Evolutionary conservation across 1,140 invertebrate genomes (phyloP), one percentile per base, ranked within the genome.

Genomic region (Drosophila ohnishii): DNA sequence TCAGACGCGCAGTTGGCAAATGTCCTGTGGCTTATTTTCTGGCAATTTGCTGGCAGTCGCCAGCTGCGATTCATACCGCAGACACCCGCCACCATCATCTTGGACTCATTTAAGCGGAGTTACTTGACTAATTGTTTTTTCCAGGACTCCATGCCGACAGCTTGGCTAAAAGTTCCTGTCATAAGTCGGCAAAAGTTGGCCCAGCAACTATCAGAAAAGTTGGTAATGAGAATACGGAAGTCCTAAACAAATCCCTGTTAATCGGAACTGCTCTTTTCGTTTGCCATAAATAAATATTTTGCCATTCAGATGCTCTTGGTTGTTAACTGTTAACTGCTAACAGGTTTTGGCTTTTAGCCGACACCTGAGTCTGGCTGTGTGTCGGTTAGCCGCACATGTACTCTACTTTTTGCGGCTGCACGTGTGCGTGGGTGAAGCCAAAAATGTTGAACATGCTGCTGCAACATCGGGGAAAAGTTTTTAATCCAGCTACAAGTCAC

Each of bases 321-420:
- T 19, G 5, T 60, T 42, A 50, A 48, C 30, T 19, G 34, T 58
- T 69, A 70, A 39, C 63, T 48, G 65, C 56, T 71, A 70, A 71
- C 67, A 58, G 65, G 42, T 48, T 71, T 70, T 59, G 67, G 67
- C 67, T 71, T 71, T 71, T 71, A 71, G 35, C 32, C 32, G 47
- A 22, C 67, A 71, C 66, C 42, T 71, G 44, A 71, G 42, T 9
- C 10, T 66, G 47, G n/a, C 32, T 32, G 32, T 22, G 42, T 71
- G 65, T 57, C 13, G 44, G 67, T 34, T 57, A 67, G 50, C 65
- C 51, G 10, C 67, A 70, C 30, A 71, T 71, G 28, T 48, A 71
- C 51, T 71, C 66, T 48, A 71, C 28, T 50, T 71, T 48, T 70
- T 71, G 67, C n/a, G 67, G 64, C 64, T 22, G 16, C 30, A 35